These are phyloP conservation scores for Apodemus speciosus DNA, from an alignment of 2,113 vertebrate species.

Conservation along the genomic window DNA sequence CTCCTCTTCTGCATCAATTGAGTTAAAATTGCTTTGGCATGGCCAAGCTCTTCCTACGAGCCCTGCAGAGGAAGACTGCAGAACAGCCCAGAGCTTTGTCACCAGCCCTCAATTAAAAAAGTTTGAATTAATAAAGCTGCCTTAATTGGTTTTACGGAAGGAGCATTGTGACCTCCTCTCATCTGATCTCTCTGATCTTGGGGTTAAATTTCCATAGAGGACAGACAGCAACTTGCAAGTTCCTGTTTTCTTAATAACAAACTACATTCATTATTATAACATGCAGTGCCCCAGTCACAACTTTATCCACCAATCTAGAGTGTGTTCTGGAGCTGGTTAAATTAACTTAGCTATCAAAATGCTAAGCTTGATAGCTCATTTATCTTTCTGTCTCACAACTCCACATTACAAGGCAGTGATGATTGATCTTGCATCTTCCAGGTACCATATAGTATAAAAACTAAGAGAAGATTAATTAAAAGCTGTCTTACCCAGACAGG, in stretches of 20 bases:
- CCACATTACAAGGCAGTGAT: conserved; percentile 88
- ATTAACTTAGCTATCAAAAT: conserved; percentile 92
- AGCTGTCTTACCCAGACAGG: conserved; percentile 88
- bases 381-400: conserved; percentile 90
- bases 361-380: conserved; percentile 90
- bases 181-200: conserved; percentile 53
- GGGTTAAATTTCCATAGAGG: conserved; percentile 63
- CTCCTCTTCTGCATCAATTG: conserved; percentile 57
- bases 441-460: conserved; percentile 91
- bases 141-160: conserved; percentile 65
- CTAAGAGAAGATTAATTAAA: conserved; percentile 92
- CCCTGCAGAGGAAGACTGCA: conserved; percentile 39
- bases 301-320: conserved; percentile 86
- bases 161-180: conserved; percentile 55
- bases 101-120: conserved; percentile 72
- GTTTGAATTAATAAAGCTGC: conserved; percentile 66
- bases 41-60: conserved; percentile 8
- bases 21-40: conserved; percentile 63
- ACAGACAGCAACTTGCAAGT: conserved; percentile 55
- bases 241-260: conserved; percentile 72
- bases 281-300: conserved; percentile 74
- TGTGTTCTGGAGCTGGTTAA: conserved; percentile 88
- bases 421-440: conserved; percentile 91
- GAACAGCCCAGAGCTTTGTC: conserved; percentile 47
- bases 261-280: conserved; percentile 61